Evolutionary conservation across 1,140 invertebrate genomes (phyloP), one percentile per base, ranked within the genome.

Genomic region (Pinna nobilis): DNA sequence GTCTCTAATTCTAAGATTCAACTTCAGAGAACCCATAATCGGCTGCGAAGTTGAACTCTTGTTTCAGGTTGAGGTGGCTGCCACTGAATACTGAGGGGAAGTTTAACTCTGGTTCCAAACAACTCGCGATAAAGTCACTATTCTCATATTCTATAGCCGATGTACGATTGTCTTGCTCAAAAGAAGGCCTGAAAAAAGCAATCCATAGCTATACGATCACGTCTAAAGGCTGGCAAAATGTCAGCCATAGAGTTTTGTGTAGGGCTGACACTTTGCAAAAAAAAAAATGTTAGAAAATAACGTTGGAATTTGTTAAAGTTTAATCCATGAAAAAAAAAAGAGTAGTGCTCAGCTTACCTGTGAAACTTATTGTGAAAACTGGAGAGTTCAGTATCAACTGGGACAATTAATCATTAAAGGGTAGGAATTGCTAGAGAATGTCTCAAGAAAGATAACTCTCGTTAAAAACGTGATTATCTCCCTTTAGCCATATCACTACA

Each of bases 31-130:
- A 53, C 44, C 35, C 44, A 57, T 41, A 69, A 30, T 69, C 35
- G 39, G 51, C 44, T 69, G 66, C 39, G 66, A 69, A 69, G 28
- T 39, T 59, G 53, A 57, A 70, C 59, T 61, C 66, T 15, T 68
- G 66, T 39, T 70, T 74, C 32, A 66, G 57, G 55, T 71, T 68
- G 71, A 79, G 77, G 77, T 79, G 77, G 77, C 68, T 74, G 72
- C 70, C 65, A 47, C 57, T 71, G 67, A 74, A 70, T 59, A 72
- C 33, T 71, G 70, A 70, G 70, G 68, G 73, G 60, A 66, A 74
- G 49, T 51, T 33, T 57, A 64, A 59, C 41, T 68, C 59, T 18
- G 67, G 66, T 30, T 75, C 73, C 50, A 75, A 57, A 20, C 51
- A 60, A 60, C 63, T 69, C 35, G 53, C 68, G 32, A 70, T 57